A percentile compares a stretch with the other conserved stretches of the same genome.
These are phyloP conservation scores for Cataglyphis hispanica DNA, from an alignment of 1,140 invertebrate genomes.

Conservation along the genomic window DNA sequence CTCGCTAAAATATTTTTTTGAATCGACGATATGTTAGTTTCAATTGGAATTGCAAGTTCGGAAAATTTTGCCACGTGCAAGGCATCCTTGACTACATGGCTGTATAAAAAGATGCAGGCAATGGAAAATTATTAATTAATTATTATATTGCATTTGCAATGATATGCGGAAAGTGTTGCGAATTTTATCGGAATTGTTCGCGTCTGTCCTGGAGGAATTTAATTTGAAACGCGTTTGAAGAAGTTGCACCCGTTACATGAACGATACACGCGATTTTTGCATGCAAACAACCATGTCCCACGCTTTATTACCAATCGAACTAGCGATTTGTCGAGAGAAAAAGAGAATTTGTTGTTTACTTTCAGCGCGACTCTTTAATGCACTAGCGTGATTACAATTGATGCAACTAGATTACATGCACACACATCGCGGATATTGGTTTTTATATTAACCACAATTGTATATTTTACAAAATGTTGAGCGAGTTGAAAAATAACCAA, in stretches of 20 bases:
- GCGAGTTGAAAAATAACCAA: neutral
- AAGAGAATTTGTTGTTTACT: neutral
- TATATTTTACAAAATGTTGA: neutral
- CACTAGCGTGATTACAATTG: slow-evolving; percentile 7
- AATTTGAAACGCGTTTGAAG: neutral
- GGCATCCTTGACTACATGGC: neutral
- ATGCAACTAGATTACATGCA: neutral
- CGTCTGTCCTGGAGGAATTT: neutral
- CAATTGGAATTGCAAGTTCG: slow-evolving; percentile 25
- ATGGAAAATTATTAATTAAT: slow-evolving; percentile 7
- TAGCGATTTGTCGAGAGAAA: neutral
- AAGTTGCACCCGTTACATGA: neutral
- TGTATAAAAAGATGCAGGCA: neutral
- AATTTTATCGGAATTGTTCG: neutral
- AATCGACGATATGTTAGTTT: slow-evolving; percentile 37
- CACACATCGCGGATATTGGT: neutral
- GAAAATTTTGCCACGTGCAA: neutral
- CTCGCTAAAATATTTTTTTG: slow-evolving; percentile 51
- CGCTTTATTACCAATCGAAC: slow-evolving; percentile 1
- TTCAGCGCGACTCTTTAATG: neutral
- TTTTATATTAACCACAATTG: neutral
- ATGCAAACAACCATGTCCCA: neutral
- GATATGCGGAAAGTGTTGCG: neutral
- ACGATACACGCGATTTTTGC: neutral
- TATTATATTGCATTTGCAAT: neutral